Evolutionary conservation across 2,888 invertebrate species (phyloP).

Genomic region (Labia minor): DNA sequence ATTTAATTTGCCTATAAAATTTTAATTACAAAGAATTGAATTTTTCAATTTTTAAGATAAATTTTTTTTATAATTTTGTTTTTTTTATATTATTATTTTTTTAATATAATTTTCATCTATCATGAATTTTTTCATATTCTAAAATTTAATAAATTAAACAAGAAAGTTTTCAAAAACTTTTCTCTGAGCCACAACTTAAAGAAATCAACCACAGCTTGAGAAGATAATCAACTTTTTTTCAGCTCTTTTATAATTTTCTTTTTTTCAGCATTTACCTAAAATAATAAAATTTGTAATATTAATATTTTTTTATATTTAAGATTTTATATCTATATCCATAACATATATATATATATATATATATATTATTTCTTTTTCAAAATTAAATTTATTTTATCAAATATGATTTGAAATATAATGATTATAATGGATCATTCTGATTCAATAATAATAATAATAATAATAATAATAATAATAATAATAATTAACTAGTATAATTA

Average conservation of each 20-base stretch:
- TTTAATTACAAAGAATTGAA: neutral
- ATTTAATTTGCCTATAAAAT: conserved; percentile 8
- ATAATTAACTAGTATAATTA: too few species aligned
- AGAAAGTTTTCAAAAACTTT: conserved; percentile 18
- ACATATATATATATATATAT: too few species aligned
- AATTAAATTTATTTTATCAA: too few species aligned
- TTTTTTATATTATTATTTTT: conserved; percentile 2
- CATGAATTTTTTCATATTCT: neutral
- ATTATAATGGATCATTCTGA: too few species aligned
- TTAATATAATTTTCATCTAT: neutral
- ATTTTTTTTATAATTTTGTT: conserved; percentile 8
- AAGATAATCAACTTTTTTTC: conserved; percentile 15
- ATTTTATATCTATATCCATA: neutral
- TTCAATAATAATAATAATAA: too few species aligned
- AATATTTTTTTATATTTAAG: neutral
- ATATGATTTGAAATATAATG: too few species aligned
- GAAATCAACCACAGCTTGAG: neutral
- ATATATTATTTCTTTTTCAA: too few species aligned
- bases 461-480: too few species aligned
- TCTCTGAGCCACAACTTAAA: conserved; percentile 16
- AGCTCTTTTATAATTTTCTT: neutral
- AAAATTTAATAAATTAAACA: conserved; percentile 13
- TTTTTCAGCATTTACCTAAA: neutral
- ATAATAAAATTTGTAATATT: too few species aligned
- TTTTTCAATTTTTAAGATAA: neutral